A percentile compares a stretch with the other conserved stretches of the same genome.
Evolutionary conservation across 2,113 vertebrate species (phyloP).

Genomic region (Psilopogon haemacephalus): DNA sequence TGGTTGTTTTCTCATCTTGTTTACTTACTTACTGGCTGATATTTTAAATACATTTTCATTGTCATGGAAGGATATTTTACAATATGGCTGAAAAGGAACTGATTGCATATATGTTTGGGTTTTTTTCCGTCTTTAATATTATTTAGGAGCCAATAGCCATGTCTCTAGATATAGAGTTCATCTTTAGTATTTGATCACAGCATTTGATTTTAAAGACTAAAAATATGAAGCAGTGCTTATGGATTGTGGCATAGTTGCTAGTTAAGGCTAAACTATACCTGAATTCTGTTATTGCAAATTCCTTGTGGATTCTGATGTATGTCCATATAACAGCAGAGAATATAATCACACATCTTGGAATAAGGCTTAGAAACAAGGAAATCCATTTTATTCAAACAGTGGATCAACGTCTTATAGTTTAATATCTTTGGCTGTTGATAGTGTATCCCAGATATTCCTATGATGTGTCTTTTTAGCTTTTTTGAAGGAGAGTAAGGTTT

Average conservation of each 20-base stretch:
- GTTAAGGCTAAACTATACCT: not conserved
- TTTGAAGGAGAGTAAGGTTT: not conserved
- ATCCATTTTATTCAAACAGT: not conserved
- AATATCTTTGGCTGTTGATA: not conserved
- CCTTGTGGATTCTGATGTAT: not conserved
- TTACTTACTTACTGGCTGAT: not conserved
- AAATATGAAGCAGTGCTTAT: not conserved
- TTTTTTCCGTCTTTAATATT: not conserved
- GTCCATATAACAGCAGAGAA: not conserved
- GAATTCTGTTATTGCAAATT: not conserved
- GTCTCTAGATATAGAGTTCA: not conserved
- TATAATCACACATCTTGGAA: not conserved
- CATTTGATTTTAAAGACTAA: not conserved
- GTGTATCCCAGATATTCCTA: not conserved
- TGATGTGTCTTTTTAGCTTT: not conserved
- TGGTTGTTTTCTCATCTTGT: not conserved
- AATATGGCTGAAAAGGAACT: not conserved
- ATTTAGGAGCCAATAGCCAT: not conserved
- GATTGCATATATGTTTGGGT: not conserved
- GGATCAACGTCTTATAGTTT: not conserved
- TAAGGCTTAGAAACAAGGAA: not conserved
- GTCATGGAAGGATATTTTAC: not conserved
- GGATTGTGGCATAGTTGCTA: not conserved
- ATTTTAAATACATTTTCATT: not conserved
- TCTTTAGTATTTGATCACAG: not conserved